phyloP scores from a whole-genome alignment of 2,113 vertebrate genomes.

The Motacilla tschutschensis region DNA sequence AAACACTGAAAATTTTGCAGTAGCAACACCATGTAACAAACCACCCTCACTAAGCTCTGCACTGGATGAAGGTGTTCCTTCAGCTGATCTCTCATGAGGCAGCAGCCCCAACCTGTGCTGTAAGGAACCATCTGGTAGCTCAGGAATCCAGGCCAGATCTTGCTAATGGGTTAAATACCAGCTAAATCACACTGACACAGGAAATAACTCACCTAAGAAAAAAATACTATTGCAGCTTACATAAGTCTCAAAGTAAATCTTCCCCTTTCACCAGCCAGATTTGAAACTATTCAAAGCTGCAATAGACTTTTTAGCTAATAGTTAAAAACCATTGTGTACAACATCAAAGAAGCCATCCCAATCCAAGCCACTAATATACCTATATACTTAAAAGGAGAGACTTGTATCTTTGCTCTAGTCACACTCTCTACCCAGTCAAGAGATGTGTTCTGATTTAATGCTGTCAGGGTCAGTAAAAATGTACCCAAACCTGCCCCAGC shows the following conservation, averaged over 20 bases:
- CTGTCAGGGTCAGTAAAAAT: background rate
- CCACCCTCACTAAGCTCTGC: background rate
- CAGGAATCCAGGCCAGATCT: background rate
- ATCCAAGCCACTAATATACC: background rate
- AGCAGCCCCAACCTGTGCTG: background rate
- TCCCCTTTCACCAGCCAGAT: background rate
- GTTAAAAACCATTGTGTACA: background rate
- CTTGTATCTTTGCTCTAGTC: background rate
- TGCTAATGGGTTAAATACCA: background rate
- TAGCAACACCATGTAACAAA: background rate
- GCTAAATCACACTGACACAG: background rate
- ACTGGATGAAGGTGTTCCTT: background rate
- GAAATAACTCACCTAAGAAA: background rate
- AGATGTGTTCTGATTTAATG: background rate
- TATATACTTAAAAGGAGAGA: background rate
- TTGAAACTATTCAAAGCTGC: background rate
- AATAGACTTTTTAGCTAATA: background rate
- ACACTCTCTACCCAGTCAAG: background rate
- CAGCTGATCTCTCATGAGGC: background rate
- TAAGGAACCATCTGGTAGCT: background rate
- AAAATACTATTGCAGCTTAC: background rate
- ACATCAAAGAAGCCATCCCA: background rate
- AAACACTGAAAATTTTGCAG: slow-evolving; percentile 6
- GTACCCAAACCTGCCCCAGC: background rate
- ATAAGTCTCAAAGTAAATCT: background rate